These are phyloP conservation scores for Athene noctua DNA, from an alignment of 2,113 vertebrate species.

Conservation along the genomic window DNA sequence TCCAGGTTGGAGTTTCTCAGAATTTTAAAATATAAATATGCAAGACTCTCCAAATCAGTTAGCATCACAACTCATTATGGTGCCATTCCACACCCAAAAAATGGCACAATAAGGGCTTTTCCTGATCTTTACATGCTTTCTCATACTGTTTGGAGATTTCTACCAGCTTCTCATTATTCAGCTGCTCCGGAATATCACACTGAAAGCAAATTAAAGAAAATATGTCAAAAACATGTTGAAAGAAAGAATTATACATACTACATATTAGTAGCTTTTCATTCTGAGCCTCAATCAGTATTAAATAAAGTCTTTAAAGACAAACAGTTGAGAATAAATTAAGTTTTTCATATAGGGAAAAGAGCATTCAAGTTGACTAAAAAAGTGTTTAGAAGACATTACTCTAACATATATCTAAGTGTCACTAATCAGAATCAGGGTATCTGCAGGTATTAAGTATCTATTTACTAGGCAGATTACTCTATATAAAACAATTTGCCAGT, in stretches of 20 bases:
- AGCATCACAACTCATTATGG: background rate
- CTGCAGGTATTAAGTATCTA: too few relatives aligned
- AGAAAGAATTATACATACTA: background rate
- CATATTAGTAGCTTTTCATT: background rate
- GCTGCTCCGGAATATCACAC: conserved; percentile 74
- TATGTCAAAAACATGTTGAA: background rate
- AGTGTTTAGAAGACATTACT: background rate
- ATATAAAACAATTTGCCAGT: too few relatives aligned
- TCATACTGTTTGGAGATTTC: conserved; percentile 75
- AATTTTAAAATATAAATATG: conserved; percentile 16
- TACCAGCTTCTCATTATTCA: conserved; percentile 64
- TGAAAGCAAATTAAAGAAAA: conserved; percentile 7
- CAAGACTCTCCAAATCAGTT: background rate
- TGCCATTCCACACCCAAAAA: background rate
- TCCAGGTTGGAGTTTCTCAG: background rate
- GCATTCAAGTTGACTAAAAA: background rate
- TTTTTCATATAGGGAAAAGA: background rate
- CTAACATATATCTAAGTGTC: background rate
- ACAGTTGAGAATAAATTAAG: background rate
- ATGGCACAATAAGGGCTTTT: background rate
- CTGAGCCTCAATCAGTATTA: background rate
- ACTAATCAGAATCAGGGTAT: background rate
- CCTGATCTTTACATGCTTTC: conserved; percentile 80
- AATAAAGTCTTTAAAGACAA: background rate
- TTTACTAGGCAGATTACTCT: too few relatives aligned